These are phyloP conservation scores for Isotomurus palustris DNA, from an alignment of 2,888 invertebrate genomes.

Conservation along the genomic window DNA sequence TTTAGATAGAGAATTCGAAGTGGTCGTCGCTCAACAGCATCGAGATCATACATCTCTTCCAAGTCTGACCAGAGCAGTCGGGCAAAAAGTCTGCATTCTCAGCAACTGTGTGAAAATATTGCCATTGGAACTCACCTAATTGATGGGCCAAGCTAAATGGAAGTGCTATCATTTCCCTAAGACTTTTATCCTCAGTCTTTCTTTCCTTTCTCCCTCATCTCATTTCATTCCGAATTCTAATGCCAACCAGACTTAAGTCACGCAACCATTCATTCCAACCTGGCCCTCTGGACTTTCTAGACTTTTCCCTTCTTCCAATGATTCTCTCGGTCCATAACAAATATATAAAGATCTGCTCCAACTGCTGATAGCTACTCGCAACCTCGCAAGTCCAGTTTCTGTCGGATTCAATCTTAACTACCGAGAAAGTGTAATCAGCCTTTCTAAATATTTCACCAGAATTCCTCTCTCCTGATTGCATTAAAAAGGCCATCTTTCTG, in stretches of 20 bases:
- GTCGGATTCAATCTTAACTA: neutral
- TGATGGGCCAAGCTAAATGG: slow-evolving; percentile 29
- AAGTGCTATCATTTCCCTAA: slow-evolving; percentile 30
- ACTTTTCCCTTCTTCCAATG: no score
- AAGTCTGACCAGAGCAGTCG: slow-evolving; percentile 7
- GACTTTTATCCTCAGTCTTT: slow-evolving; percentile 27
- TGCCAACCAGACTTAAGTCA: no score
- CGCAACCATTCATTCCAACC: neutral
- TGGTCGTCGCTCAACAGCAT: slow-evolving; percentile 18
- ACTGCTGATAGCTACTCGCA: neutral
- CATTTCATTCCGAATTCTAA: neutral
- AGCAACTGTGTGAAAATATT: slow-evolving; percentile 26
- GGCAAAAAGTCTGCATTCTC: slow-evolving; percentile 24
- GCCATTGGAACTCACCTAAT: slow-evolving; percentile 28
- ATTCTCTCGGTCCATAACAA: no score
- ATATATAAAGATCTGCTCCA: neutral
- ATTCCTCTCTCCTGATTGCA: slow-evolving; percentile 13
- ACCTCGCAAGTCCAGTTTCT: neutral
- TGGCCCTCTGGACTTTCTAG: no score
- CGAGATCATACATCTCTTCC: slow-evolving; percentile 17
- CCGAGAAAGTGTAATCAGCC: slow-evolving; percentile 7
- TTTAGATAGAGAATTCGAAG: slow-evolving; percentile 12
- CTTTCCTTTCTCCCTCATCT: slow-evolving; percentile 19
- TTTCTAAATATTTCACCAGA: slow-evolving; percentile 37
- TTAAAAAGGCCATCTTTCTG: slow-evolving; percentile 29